Base-by-base conservation (phyloP, 1,140 invertebrate genomes). In the Trialeurodes vaporariorum region DNA sequence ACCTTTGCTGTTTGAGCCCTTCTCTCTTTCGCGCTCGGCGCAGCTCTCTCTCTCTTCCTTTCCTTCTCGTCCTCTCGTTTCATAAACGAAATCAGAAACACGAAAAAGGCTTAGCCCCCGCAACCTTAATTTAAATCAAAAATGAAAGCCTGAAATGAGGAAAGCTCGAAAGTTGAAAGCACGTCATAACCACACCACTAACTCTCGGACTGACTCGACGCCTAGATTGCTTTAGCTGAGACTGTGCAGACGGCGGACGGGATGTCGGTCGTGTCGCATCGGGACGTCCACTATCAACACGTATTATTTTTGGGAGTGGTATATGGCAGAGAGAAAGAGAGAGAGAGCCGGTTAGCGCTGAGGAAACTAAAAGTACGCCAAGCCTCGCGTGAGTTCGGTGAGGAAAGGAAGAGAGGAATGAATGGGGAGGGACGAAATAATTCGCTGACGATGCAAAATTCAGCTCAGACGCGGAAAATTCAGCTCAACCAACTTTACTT, bases 121-220 rank as follows among this genome's bases (percentile, higher is more conserved):
- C 34, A 49, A 49, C 34, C 34, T 49, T 49, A 49, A 49, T 49
- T 49, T 49, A 49, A 49, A 49, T 49, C 34, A 49, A 49, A 49
- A 49, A 49, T 49, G 34, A 49, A 49, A 49, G 34, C 34, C 34
- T 17, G 34, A 17, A 49, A 49, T 49, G 34, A 49, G 34, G 34
- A 17, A 49, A 49, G 34, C 34, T 49, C 34, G 34, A 49, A 49
- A 49, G 34, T 49, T 49, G 34, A 49, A 49, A 49, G 34, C 34
- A 49, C 34, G 34, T 49, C 34, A 49, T 49, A 49, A 49, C 34
- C 34, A 49, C 34, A 49, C 34, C 34, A 49, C 5, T 49, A 17
- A 49, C 34, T 49, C 5, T 5, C 5, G 34, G 34, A 49, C 34
- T 9, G 34, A 5, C 34, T 49, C 5, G 34, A 17, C 34, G 5